Evolutionary conservation across 2,113 vertebrate genomes (phyloP), one percentile per base, ranked within the genome.

Genomic region (Micronisus gabar): DNA sequence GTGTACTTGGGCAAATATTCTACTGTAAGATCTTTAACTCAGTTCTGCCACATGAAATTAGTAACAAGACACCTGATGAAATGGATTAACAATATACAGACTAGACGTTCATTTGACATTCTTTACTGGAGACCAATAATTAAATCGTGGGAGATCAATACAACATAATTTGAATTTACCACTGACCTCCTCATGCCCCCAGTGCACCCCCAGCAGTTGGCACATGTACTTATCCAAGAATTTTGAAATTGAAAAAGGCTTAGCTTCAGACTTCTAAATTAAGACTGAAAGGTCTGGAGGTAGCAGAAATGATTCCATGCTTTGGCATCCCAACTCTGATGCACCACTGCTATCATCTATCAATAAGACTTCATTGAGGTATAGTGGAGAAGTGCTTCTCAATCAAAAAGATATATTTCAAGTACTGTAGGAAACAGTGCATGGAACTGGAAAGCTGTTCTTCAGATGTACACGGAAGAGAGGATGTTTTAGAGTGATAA

Each of bases 181-280:
- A 50, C 65, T 91, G 91, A 91, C 81, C 68, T 92, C 38, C 58
- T 90, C 5, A 0, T 82, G 74, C 66, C 40, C 61, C 43, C 23
- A 5, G 34, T 52, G 79, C 40, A 48, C 47, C 15, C 80, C 11
- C 45, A 63, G 65, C 81, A 83, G 59, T 1, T 93, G 87, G 84
- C 63, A 74, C 55, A 38, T 63, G 74, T 15, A 52, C 85, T 96
- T 97, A 73, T 20, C 85, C 67, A 94, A 91, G 94, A 92, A 90
- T 93, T 95, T 81, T 78, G 74, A 83, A 79, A 45, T 83, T 92
- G 95, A 94, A 95, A 95, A 96, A 95, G 74, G 13, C 82, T 91
- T 86, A 63, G 62, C 55, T 88, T 93, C 65, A 70, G 30, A 30
- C 50, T 96, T 92, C 91, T 95, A 96, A 96, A 95, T 97, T 91